phyloP scores from a whole-genome alignment of 2,113 vertebrate genomes.

The Erythrolamprus reginae region DNA sequence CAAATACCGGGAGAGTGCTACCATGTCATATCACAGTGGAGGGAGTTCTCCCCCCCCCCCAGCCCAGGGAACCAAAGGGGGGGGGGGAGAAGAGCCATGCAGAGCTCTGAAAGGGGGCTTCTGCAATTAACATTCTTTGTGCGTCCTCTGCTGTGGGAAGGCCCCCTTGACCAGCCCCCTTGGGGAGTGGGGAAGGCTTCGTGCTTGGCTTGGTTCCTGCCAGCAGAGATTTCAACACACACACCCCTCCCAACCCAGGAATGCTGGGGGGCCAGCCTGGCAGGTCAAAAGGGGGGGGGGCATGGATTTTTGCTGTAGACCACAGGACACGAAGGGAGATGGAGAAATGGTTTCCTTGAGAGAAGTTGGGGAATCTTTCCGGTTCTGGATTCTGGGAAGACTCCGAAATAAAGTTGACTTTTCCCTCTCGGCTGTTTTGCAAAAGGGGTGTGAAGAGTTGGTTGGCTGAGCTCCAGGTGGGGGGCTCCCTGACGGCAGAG shows the following conservation, averaged over 20 bases:
- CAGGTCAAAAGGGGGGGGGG: neutral
- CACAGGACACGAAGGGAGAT: neutral
- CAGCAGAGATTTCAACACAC: neutral
- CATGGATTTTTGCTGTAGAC: neutral
- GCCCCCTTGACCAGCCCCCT: neutral
- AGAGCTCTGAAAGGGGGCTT: neutral
- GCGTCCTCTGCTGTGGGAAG: neutral
- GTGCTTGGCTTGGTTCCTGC: neutral
- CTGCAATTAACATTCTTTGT: neutral
- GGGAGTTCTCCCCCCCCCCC: neutral
- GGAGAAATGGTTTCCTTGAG: neutral
- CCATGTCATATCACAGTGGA: neutral
- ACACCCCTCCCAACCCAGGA: fast-evolving
- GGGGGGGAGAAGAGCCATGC: neutral
- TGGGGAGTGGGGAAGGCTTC: neutral
- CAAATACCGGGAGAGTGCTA: neutral
- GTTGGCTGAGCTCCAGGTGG: neutral
- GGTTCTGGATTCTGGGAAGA: neutral
- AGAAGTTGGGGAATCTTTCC: neutral
- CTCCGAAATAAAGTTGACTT: neutral
- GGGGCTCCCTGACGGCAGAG: neutral
- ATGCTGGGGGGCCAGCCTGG: neutral
- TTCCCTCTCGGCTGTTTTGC: neutral
- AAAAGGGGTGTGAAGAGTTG: neutral
- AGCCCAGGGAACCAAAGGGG: neutral